phyloP scores from a whole-genome alignment of 2,797 vertebrate genomes.

The Eleutherodactylus coqui region DNA sequence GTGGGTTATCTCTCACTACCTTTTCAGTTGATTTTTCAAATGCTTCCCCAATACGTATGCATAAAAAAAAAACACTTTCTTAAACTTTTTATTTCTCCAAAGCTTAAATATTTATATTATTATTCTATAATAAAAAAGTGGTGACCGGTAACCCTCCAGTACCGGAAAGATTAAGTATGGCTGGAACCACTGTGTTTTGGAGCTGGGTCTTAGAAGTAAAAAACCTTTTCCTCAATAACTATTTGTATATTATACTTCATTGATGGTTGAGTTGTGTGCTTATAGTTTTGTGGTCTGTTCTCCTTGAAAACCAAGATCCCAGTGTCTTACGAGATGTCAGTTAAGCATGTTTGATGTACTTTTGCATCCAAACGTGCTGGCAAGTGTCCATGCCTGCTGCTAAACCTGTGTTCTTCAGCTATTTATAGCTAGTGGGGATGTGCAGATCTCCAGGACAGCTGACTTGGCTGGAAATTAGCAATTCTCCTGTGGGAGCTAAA shows the following conservation, averaged over 20 bases:
- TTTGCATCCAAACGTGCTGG: conserved; percentile 4
- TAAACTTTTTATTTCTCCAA: too few species aligned
- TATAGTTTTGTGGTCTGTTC: background rate
- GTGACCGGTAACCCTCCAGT: too few species aligned
- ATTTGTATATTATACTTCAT: background rate
- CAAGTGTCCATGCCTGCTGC: conserved; percentile 8
- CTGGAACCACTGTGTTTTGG: too few species aligned
- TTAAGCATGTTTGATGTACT: conserved; percentile 30
- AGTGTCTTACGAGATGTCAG: background rate
- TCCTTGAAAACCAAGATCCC: background rate
- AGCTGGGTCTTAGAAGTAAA: too few species aligned
- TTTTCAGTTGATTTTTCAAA: too few species aligned
- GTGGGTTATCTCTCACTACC: too few species aligned
- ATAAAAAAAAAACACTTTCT: too few species aligned
- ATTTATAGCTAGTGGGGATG: conserved; percentile 29
- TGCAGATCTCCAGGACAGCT: conserved; percentile 8
- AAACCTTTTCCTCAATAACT: too few species aligned
- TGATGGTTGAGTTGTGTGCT: background rate
- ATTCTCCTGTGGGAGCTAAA: conserved; percentile 15
- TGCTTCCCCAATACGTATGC: too few species aligned
- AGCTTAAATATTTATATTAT: too few species aligned
- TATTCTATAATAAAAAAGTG: too few species aligned
- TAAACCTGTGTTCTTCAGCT: conserved; percentile 16
- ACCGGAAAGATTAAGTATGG: too few species aligned
- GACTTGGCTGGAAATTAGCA: conserved; percentile 17